Evolutionary conservation across 1,140 invertebrate species (phyloP).

Genomic region (Drosophila ironensis): DNA sequence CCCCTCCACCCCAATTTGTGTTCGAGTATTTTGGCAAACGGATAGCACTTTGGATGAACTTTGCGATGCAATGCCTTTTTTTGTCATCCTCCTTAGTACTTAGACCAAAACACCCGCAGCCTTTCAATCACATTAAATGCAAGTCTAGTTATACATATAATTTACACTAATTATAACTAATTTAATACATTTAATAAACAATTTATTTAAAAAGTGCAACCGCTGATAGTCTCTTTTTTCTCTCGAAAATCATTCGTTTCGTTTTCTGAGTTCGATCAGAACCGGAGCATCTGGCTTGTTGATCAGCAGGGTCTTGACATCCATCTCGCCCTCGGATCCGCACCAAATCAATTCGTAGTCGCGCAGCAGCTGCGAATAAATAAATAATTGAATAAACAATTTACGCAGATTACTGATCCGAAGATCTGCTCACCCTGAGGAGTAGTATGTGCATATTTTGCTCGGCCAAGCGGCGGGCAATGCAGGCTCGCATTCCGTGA

Average conservation of each 20-base stretch:
- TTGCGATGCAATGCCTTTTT: conserved; percentile 35
- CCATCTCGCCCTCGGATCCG: conserved; percentile 82
- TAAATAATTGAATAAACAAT: conserved; percentile 26
- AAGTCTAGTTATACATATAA: conserved; percentile 72
- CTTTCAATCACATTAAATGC: conserved; percentile 63
- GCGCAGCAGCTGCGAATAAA: conserved; percentile 85
- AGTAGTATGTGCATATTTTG: conserved; percentile 92
- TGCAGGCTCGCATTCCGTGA: conserved; percentile 93
- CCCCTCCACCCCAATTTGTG: not conserved
- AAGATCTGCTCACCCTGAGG: conserved; percentile 85
- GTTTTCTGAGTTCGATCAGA: conserved; percentile 81
- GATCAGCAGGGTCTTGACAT: conserved; percentile 87
- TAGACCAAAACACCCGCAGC: conserved; percentile 74
- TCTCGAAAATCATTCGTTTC: conserved; percentile 26
- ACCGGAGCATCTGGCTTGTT: conserved; percentile 91
- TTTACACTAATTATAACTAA: conserved; percentile 71
- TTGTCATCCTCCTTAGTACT: conserved; percentile 53
- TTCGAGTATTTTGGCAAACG: conserved; percentile 26
- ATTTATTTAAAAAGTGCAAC: conserved; percentile 59
- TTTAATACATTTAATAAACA: conserved; percentile 41
- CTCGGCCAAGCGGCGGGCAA: conserved; percentile 93
- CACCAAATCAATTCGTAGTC: conserved; percentile 88
- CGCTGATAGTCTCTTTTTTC: conserved; percentile 3
- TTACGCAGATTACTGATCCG: not conserved
- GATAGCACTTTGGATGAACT: conserved; percentile 13